Evolutionary conservation across 2,113 vertebrate genomes (phyloP).

Genomic region (Anguilla japonica): DNA sequence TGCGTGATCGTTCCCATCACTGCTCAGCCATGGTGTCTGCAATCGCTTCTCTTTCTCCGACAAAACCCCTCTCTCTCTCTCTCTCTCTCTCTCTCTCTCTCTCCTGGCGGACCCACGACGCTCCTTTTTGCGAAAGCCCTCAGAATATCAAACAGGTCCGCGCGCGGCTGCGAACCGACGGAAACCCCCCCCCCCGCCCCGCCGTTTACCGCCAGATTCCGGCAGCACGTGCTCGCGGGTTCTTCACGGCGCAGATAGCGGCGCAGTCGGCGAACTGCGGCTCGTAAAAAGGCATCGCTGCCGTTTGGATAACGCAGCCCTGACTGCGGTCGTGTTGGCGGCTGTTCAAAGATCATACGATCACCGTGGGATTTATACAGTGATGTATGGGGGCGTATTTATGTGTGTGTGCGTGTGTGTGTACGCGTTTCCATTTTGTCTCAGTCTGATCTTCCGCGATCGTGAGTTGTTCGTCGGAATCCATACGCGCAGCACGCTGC

Average conservation of each 20-base stretch:
- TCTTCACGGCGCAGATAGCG: slow-evolving; percentile 21
- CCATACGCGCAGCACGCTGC: too few species aligned
- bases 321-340: neutral
- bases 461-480: too few species aligned
- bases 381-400: too few species aligned
- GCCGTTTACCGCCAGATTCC: slow-evolving; percentile 34
- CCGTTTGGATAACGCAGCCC: neutral
- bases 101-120: neutral
- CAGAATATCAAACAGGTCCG: neutral
- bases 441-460: too few species aligned
- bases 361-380: too few species aligned
- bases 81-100: neutral
- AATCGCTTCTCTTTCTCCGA: slow-evolving; percentile 15
- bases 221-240: neutral
- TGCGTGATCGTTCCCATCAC: slow-evolving; percentile 23
- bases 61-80: slow-evolving; percentile 3
- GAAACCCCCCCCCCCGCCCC: slow-evolving; percentile 17
- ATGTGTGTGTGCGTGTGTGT: too few species aligned
- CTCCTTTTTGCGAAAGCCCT: neutral
- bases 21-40: slow-evolving; percentile 28
- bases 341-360: too few species aligned
- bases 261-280: neutral
- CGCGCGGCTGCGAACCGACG: neutral
- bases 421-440: too few species aligned
- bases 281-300: neutral